Conservation (phyloP, 92 coral and sea anemone genomes). For the Zoanthus solanderi region DNA sequence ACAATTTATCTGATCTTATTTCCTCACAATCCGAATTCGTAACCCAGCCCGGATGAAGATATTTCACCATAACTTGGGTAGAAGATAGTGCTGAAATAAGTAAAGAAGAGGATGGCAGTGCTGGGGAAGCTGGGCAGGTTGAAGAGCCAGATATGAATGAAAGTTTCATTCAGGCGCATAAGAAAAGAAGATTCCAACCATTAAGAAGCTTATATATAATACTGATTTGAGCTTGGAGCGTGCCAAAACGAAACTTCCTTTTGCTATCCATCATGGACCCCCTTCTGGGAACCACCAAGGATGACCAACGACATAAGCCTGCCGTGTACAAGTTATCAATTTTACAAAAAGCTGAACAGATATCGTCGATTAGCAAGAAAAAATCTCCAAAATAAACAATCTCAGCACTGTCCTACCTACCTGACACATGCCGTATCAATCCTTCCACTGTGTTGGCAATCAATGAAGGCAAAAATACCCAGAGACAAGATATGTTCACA, state of each 20-base stretch:
- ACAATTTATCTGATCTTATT: no score
- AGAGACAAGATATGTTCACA: no score
- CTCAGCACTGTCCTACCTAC: no score
- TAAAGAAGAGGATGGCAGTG: no score
- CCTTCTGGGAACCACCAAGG: slow-evolving; percentile 21
- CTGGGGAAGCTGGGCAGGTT: no score
- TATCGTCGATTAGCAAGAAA: background rate
- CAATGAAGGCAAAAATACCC: background rate
- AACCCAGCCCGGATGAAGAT: no score
- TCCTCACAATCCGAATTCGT: no score
- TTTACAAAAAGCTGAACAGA: background rate
- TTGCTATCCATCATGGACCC: slow-evolving; percentile 35
- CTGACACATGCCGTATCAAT: background rate
- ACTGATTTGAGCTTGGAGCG: background rate
- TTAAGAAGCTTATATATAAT: background rate
- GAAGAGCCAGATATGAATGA: no score
- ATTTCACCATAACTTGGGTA: no score
- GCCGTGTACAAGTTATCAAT: background rate
- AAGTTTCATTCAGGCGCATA: background rate
- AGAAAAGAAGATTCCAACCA: background rate
- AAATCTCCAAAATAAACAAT: no score
- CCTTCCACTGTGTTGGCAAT: background rate
- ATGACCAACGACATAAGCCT: slow-evolving; percentile 5
- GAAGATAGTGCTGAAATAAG: no score
- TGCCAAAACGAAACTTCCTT: slow-evolving; percentile 40